Base-by-base conservation (phyloP, 2,888 invertebrate species). In the Elmis aenea region DNA sequence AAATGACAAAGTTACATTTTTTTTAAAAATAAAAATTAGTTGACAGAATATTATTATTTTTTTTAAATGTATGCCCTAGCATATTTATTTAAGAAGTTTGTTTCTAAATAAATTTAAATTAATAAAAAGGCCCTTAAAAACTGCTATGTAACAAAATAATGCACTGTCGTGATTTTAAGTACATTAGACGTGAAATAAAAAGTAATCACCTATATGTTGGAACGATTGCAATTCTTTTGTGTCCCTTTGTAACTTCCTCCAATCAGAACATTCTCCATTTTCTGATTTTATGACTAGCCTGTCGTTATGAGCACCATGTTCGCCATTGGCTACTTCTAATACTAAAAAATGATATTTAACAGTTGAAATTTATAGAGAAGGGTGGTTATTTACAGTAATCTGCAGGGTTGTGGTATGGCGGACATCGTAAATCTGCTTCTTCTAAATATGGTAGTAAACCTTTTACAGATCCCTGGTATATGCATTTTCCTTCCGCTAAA, bases 361-460 rank as follows among this genome's bases (percentile, higher is more conserved):
- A n/a, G n/a, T n/a, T n/a, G n/a, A n/a, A n/a, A n/a, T n/a, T n/a
- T n/a, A n/a, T n/a, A n/a, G n/a, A n/a, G n/a, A n/a, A n/a, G n/a
- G n/a, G n/a, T n/a, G n/a, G n/a, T 8, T 8, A 18, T 81, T 81
- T 69, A 90, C 91, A 74, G 68, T 82, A 92, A 67, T 93, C 93
- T 9, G 91, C 87, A 22, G 92, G 91, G 69, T 92, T 93, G 65
- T 94, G 90, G 58, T 87, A 89, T 9, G 83, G 77, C 0, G 93
- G 94, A 65, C 94, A 94, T 14, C 74, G 70, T 8, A 92, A 69
- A 46, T 79, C 77, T 38, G 82, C 70, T 45, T 77, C 76, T 30
- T 75, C 73, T 41, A 94, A 69, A 70, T 83, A 94, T 0, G 86
- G 84, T 28, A 93, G 71, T 12, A 95, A 67, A 36, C 80, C 79